A percentile compares a stretch with the other conserved stretches of the same genome.
Evolutionary conservation across 2,113 vertebrate genomes (phyloP).

Genomic region (Saimiri boliviensis): DNA sequence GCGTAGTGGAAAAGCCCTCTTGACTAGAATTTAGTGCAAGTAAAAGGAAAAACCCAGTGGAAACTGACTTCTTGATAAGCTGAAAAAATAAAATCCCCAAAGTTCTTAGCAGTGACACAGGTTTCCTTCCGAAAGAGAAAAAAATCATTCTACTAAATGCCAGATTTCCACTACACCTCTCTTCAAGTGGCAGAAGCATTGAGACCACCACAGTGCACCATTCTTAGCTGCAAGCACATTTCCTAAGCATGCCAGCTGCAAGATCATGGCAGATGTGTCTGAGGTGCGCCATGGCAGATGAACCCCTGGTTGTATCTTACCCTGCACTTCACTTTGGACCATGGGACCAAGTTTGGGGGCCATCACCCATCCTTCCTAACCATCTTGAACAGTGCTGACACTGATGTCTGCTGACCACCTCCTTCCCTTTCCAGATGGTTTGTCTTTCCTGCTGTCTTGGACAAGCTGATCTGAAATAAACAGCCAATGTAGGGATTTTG

Average conservation of each 20-base stretch:
- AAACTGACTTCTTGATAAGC: background rate
- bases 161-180: background rate
- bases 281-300: accelerated
- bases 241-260: background rate
- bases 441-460: background rate
- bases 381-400: no score
- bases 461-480: background rate
- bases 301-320: background rate
- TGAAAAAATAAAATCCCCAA: background rate
- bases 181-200: background rate
- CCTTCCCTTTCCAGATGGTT: background rate
- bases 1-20: background rate
- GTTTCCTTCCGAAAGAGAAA: background rate
- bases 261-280: background rate
- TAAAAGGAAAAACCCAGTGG: background rate
- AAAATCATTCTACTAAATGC: background rate
- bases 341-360: no score
- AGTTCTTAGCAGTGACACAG: background rate
- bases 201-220: background rate
- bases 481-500: background rate
- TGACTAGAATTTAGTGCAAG: background rate
- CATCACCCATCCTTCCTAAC: background rate
- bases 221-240: background rate
- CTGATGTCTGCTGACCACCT: background rate
- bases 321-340: background rate